phyloP scores from a whole-genome alignment of 2,888 invertebrate genomes.

The Mactromeris polynyma region DNA sequence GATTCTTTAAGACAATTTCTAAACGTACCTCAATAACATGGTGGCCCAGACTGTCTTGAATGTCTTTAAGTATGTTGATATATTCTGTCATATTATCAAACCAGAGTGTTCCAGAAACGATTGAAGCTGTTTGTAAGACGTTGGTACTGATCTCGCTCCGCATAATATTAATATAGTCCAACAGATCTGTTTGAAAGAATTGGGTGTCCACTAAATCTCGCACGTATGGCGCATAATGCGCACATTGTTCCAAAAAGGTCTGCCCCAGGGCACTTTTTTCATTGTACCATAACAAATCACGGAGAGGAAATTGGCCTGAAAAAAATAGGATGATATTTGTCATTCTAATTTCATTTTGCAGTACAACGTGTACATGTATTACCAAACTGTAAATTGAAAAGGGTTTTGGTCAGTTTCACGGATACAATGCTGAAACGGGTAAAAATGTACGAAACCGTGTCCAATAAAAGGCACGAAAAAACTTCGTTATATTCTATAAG shows the following conservation, averaged over 20 bases:
- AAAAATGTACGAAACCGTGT: too few species aligned
- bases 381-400: too few species aligned
- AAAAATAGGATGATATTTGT: background rate
- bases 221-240: conserved; percentile 56
- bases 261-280: conserved; percentile 69
- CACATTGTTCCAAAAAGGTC: conserved; percentile 65
- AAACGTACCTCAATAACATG: conserved; percentile 52
- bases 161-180: conserved; percentile 61
- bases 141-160: conserved; percentile 66
- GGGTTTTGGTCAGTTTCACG: too few species aligned
- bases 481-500: too few species aligned
- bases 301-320: conserved; percentile 68
- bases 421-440: too few species aligned
- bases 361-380: too few species aligned
- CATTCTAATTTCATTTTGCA: too few species aligned
- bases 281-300: conserved; percentile 71
- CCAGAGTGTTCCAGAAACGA: conserved; percentile 71
- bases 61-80: conserved; percentile 75
- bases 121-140: conserved; percentile 39
- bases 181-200: conserved; percentile 49
- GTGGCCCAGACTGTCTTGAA: conserved; percentile 63
- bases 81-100: conserved; percentile 79
- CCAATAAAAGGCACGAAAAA: too few species aligned
- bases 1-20: too few species aligned
- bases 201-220: conserved; percentile 22